Conservation (phyloP, 2,797 vertebrate genomes). For the Chiroxiphia lanceolata region DNA sequence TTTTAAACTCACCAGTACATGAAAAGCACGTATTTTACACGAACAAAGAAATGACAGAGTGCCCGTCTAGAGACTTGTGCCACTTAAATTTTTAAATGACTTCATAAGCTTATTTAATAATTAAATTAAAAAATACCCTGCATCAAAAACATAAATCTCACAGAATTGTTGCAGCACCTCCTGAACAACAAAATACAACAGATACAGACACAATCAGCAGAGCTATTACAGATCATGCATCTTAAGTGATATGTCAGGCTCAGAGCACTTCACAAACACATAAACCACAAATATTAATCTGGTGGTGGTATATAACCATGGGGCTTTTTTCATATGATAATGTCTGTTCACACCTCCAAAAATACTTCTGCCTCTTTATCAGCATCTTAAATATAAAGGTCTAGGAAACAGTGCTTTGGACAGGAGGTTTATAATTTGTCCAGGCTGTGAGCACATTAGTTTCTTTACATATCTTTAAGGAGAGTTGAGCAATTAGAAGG, state of each 20-base stretch:
- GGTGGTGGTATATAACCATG: neutral
- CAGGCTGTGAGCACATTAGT: neutral
- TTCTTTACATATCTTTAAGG: neutral
- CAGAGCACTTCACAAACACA: neutral
- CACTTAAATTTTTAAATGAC: neutral
- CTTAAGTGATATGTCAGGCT: neutral
- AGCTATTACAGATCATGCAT: neutral
- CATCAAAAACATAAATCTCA: neutral
- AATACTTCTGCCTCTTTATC: neutral
- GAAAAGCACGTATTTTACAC: neutral
- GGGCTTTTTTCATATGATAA: neutral
- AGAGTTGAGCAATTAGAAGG: neutral
- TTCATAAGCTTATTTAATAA: neutral
- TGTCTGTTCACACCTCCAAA: neutral
- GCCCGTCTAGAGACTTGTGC: neutral
- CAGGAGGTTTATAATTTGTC: neutral
- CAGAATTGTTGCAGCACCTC: neutral
- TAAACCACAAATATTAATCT: neutral
- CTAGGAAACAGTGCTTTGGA: neutral
- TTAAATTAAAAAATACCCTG: neutral
- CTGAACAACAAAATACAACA: neutral
- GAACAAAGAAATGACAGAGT: neutral
- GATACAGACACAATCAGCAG: neutral
- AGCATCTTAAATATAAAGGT: neutral
- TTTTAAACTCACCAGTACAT: neutral